Percentiles rank a stretch among this genome's conserved stretches.
These are phyloP conservation scores for Saccopteryx bilineata DNA, from an alignment of 2,113 vertebrate species.

Conservation along the genomic window DNA sequence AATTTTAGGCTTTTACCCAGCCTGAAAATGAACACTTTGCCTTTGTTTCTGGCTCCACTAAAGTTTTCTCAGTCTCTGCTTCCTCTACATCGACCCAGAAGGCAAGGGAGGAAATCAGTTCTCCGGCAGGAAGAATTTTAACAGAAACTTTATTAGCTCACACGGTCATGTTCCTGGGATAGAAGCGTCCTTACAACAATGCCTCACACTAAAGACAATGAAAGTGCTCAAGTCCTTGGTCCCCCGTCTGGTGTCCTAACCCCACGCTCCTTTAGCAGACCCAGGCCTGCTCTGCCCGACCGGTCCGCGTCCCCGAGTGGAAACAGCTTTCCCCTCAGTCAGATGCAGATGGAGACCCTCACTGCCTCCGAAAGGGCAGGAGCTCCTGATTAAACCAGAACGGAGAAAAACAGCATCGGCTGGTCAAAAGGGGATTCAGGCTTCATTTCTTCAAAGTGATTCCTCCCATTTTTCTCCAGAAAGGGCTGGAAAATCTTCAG, in stretches of 20 bases:
- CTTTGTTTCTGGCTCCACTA: background rate
- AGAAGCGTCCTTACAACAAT: background rate
- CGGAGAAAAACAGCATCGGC: background rate
- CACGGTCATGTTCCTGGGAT: background rate
- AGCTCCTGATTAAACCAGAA: background rate
- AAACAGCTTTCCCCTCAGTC: background rate
- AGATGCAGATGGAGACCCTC: background rate
- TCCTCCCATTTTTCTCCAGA: constrained; percentile 36
- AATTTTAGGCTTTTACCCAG: constrained; percentile 3
- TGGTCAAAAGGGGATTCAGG: constrained; percentile 1
- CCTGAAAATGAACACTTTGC: background rate
- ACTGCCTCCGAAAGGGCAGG: background rate
- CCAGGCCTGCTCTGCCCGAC: background rate
- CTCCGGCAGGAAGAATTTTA: background rate
- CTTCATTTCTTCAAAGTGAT: constrained; percentile 33
- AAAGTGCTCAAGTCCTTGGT: background rate
- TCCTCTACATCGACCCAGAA: background rate
- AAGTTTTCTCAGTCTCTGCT: background rate
- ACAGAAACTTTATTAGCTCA: constrained; percentile 86
- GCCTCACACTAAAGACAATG: rapidly evolving
- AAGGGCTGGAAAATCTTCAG: constrained; percentile 77
- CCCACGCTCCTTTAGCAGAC: background rate
- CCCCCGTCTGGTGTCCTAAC: background rate
- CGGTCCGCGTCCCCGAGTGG: rapidly evolving
- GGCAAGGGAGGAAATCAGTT: background rate